Evolutionary conservation across 2,888 invertebrate species (phyloP).

Genomic region (Apamea monoglypha): DNA sequence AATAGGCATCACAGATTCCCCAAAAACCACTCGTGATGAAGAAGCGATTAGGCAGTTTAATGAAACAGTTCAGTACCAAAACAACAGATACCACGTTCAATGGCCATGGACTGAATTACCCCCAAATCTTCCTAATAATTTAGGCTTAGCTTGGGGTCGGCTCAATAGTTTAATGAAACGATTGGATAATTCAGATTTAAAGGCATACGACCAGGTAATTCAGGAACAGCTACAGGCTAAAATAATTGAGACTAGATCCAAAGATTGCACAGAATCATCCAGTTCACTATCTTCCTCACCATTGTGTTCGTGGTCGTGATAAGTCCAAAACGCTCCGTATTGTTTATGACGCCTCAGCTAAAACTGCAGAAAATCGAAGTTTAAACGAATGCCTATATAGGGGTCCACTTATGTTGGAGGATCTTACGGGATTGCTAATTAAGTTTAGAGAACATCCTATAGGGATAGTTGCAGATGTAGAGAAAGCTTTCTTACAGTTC

Average conservation of each 20-base stretch:
- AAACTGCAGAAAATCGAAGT: too few relatives aligned
- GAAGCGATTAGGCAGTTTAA: constrained; percentile 15
- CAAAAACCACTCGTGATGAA: constrained; percentile 20
- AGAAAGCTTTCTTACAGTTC: too few relatives aligned
- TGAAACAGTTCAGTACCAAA: constrained; percentile 13
- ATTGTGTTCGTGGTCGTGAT: too few relatives aligned
- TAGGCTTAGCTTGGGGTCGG: constrained; percentile 20
- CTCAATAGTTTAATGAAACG: constrained; percentile 9
- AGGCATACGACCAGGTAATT: constrained; percentile 11
- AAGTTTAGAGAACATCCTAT: too few relatives aligned
- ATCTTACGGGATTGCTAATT: too few relatives aligned
- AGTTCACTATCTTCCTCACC: too few relatives aligned
- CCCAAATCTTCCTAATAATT: constrained; percentile 5
- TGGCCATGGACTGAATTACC: constrained; percentile 10
- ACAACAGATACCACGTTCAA: constrained; percentile 9
- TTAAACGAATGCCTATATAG: too few relatives aligned
- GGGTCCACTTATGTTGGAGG: too few relatives aligned
- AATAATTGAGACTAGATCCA: constrained; percentile 5
- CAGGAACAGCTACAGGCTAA: constrained; percentile 9
- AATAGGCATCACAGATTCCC: constrained; percentile 12
- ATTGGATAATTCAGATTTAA: constrained; percentile 19
- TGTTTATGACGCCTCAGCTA: too few relatives aligned
- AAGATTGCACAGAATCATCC: background rate
- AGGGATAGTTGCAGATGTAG: too few relatives aligned
- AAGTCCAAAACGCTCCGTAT: too few relatives aligned